Conservation (phyloP, 2,888 invertebrate genomes). For the Nemotelus pantherinus region DNA sequence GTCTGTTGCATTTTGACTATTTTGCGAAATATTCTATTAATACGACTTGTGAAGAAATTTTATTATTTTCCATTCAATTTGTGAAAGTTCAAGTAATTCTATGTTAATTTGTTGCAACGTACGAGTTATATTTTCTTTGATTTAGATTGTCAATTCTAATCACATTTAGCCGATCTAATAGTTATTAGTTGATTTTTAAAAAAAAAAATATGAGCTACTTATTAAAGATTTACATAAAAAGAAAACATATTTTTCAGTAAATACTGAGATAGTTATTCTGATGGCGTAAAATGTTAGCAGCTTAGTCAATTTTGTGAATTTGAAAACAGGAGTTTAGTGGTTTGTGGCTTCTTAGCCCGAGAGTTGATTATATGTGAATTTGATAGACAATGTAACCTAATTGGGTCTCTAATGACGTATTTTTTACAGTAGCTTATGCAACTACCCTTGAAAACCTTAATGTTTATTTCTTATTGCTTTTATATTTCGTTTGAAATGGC, state of each 20-base stretch:
- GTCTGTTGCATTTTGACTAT: not conserved
- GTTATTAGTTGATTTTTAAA: not conserved
- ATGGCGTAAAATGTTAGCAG: too few species aligned
- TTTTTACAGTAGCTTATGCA: too few species aligned
- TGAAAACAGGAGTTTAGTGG: not conserved
- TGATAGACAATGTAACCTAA: too few species aligned
- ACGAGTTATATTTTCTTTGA: constrained; percentile 19
- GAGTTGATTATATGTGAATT: too few species aligned
- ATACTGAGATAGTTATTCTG: too few species aligned
- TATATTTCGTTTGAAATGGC: too few species aligned
- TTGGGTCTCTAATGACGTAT: too few species aligned
- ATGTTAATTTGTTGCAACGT: not conserved
- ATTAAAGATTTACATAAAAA: not conserved
- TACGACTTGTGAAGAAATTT: too few species aligned
- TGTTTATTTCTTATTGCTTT: too few species aligned
- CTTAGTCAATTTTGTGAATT: not conserved
- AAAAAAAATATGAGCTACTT: not conserved
- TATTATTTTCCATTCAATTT: too few species aligned
- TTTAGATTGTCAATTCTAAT: constrained; percentile 43
- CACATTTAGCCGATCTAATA: constrained; percentile 38
- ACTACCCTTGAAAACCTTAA: too few species aligned
- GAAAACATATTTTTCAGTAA: not conserved
- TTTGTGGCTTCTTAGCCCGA: too few species aligned
- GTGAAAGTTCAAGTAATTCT: not conserved
- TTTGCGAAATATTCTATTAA: not conserved